Percentiles rank a stretch among this genome's conserved stretches.
Conservation (phyloP, 2,888 invertebrate genomes). For the Argyresthia albistria region DNA sequence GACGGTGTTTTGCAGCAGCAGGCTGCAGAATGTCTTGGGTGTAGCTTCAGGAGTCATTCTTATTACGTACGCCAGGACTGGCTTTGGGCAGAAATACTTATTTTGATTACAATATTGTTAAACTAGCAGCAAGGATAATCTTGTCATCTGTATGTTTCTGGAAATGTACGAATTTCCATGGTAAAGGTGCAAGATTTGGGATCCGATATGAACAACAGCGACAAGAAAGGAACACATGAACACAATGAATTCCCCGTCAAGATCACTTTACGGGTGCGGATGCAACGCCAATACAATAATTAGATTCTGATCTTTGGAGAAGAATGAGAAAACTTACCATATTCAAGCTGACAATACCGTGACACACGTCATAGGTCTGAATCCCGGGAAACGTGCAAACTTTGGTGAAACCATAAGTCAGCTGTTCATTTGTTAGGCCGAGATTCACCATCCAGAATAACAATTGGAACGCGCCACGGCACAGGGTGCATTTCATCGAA, state of each 20-base stretch:
- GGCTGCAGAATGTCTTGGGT: constrained; percentile 69
- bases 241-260: no score
- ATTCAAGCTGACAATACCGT: constrained; percentile 71
- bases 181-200: no score
- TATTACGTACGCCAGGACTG: constrained; percentile 73
- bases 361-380: constrained; percentile 73
- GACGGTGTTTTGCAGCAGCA: constrained; percentile 56
- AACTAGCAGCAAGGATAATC: no score
- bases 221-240: no score
- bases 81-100: constrained; percentile 36
- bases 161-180: no score
- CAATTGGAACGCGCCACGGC: constrained; percentile 46
- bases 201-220: no score
- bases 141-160: no score
- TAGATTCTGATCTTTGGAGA: no score
- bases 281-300: no score
- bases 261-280: no score
- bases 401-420: constrained; percentile 44
- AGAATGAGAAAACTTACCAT: constrained; percentile 51
- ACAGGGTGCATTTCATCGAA: constrained; percentile 51
- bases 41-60: constrained; percentile 63
- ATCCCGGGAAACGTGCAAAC: constrained; percentile 73
- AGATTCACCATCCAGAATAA: constrained; percentile 52
- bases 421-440: constrained; percentile 51
- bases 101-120: no score